These are phyloP conservation scores for Fragum whitleyi DNA, from an alignment of 2,888 invertebrate species.

Conservation along the genomic window DNA sequence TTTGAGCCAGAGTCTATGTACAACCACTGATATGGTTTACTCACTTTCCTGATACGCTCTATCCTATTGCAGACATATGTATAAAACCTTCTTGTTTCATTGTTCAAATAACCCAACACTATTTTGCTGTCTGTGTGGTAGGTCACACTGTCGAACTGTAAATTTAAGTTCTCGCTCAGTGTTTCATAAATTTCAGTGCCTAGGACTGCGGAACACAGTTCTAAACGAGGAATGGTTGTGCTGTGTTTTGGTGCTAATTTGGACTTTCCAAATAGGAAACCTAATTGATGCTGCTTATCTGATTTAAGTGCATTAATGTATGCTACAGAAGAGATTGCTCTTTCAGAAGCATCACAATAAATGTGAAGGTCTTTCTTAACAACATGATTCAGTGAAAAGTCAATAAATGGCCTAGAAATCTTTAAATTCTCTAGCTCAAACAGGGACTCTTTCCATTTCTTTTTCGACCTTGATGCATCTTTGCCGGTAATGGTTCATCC, in stretches of 20 bases:
- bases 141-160: background rate
- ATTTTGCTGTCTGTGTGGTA: slow-evolving; percentile 53
- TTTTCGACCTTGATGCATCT: background rate
- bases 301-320: slow-evolving; percentile 53
- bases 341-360: slow-evolving; percentile 69
- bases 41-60: background rate
- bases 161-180: slow-evolving; percentile 34
- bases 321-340: slow-evolving; percentile 49
- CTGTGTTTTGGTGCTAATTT: slow-evolving; percentile 58
- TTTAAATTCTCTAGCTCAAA: background rate
- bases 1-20: slow-evolving; percentile 52
- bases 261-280: slow-evolving; percentile 66
- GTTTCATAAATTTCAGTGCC: slow-evolving; percentile 50
- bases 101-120: slow-evolving; percentile 60
- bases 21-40: slow-evolving; percentile 56
- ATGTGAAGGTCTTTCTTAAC: slow-evolving; percentile 33
- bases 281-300: background rate
- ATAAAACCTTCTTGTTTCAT: slow-evolving; percentile 51
- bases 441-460: background rate
- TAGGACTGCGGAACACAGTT: slow-evolving; percentile 65
- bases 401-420: background rate
- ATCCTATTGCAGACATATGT: slow-evolving; percentile 45
- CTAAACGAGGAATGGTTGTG: slow-evolving; percentile 64
- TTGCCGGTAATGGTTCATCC: slow-evolving; percentile 1
- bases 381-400: background rate